A percentile compares a stretch with the other conserved stretches of the same genome.
Conservation (phyloP, 1,140 invertebrate species). For the Prorops nasuta region DNA sequence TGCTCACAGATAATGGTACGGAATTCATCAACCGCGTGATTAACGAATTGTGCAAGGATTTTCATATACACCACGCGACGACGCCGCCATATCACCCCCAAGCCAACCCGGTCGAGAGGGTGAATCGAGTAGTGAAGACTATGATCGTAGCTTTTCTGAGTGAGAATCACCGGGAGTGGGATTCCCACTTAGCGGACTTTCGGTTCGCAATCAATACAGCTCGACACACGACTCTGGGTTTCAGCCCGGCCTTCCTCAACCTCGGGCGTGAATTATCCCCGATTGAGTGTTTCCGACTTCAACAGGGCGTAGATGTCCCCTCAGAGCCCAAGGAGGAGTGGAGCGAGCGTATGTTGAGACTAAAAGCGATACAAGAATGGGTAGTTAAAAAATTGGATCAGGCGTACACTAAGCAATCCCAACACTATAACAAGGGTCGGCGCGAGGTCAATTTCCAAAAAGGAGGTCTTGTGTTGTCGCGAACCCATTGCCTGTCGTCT, state of each 20-base stretch:
- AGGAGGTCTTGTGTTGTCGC: conserved; percentile 8
- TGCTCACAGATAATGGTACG: conserved; percentile 12
- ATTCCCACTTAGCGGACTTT: neutral
- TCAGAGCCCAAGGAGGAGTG: neutral
- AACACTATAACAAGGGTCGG: conserved; percentile 1
- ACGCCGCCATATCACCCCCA: neutral
- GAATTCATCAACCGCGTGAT: conserved; percentile 6
- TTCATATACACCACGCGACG: neutral
- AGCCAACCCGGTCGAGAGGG: neutral
- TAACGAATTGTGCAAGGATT: neutral
- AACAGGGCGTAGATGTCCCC: neutral
- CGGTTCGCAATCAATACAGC: conserved; percentile 3
- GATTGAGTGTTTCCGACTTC: neutral
- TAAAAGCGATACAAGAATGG: neutral
- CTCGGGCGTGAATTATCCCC: conserved; percentile 22
- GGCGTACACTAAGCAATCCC: neutral
- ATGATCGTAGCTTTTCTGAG: neutral
- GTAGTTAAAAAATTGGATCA: neutral
- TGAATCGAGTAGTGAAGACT: conserved; percentile 1
- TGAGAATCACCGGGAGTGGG: neutral
- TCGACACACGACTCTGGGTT: conserved; percentile 19
- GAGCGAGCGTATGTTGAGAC: neutral
- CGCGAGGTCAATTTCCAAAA: conserved; percentile 2
- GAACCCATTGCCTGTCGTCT: conserved; percentile 10
- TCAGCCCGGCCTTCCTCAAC: conserved; percentile 45